Evolutionary conservation across 2,797 vertebrate genomes (phyloP).

Genomic region (Neomorphus geoffroyi): DNA sequence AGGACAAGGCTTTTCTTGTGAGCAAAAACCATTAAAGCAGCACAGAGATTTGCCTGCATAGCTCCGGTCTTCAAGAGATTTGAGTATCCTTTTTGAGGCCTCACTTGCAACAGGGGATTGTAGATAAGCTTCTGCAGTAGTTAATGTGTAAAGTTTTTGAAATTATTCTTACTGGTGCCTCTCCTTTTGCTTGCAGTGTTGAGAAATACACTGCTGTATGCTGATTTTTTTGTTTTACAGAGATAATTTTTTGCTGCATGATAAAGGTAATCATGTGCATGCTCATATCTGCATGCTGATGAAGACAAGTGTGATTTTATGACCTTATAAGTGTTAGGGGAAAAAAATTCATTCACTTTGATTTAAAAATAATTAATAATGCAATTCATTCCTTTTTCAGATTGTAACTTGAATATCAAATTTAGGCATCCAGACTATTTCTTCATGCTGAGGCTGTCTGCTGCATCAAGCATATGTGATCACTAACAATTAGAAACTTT

Average conservation of each 20-base stretch:
- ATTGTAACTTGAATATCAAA: not conserved
- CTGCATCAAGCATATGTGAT: not conserved
- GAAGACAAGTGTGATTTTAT: not conserved
- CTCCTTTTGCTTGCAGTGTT: not conserved
- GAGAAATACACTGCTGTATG: not conserved
- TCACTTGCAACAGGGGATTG: not conserved
- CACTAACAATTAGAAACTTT: not conserved
- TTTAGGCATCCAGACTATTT: not conserved
- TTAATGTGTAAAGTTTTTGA: slow-evolving; percentile 13
- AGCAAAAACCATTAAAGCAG: slow-evolving; percentile 38
- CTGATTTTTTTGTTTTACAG: not conserved
- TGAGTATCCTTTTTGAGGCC: slow-evolving; percentile 52
- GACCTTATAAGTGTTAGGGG: not conserved
- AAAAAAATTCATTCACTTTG: not conserved
- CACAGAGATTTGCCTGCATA: slow-evolving; percentile 40
- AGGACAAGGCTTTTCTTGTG: slow-evolving; percentile 59
- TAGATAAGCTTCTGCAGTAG: slow-evolving; percentile 49
- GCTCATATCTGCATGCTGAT: not conserved
- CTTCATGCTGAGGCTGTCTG: not conserved
- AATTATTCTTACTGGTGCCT: not conserved
- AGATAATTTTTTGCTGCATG: not conserved
- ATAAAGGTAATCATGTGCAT: not conserved
- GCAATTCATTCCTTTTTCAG: not conserved
- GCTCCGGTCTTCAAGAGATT: not conserved
- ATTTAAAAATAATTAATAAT: not conserved